A percentile compares a stretch with the other conserved stretches of the same genome.
Conservation (phyloP, 2,113 vertebrate species). For the Parus major region DNA sequence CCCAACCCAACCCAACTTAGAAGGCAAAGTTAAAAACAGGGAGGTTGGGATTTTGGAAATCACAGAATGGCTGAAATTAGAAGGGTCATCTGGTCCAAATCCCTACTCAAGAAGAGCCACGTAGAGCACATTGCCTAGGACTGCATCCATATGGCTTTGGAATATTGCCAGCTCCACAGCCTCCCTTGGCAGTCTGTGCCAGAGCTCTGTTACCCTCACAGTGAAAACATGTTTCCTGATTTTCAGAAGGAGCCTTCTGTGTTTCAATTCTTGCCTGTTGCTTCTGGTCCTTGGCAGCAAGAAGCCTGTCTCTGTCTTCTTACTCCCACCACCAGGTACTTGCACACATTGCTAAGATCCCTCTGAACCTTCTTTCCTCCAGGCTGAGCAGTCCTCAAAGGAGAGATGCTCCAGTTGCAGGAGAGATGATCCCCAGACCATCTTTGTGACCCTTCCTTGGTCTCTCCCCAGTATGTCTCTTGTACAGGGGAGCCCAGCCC, state of each 20-base stretch:
- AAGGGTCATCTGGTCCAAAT: neutral
- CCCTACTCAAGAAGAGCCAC: neutral
- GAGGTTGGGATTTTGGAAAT: neutral
- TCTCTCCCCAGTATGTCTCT: neutral
- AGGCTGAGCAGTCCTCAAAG: neutral
- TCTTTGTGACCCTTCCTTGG: neutral
- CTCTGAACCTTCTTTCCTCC: neutral
- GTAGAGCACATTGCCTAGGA: fast-evolving
- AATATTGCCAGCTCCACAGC: neutral
- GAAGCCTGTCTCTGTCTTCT: neutral
- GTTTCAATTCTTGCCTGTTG: neutral
- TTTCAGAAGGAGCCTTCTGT: neutral
- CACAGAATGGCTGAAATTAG: neutral
- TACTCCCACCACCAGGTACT: neutral
- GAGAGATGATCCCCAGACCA: neutral
- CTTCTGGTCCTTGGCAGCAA: neutral
- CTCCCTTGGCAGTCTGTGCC: neutral
- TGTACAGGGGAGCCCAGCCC: neutral
- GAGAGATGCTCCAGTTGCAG: neutral
- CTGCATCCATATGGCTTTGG: neutral
- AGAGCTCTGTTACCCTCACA: neutral
- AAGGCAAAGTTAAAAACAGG: neutral
- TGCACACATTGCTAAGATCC: neutral
- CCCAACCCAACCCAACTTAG: neutral
- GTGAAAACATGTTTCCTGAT: neutral